Conservation (phyloP, 2,888 invertebrate genomes). For the Xylota segnis region DNA sequence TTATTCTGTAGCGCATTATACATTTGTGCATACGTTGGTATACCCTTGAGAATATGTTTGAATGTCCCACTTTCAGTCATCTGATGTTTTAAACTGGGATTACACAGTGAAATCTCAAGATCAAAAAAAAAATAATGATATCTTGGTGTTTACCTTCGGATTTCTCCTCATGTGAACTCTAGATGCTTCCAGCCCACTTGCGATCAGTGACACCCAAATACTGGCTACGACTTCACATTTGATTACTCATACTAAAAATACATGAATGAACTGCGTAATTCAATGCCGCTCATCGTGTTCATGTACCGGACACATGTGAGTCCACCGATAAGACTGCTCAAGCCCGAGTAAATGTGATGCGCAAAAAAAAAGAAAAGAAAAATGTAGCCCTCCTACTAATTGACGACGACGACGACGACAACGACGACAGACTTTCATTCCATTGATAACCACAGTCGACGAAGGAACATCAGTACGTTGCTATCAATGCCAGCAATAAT, state of each 20-base stretch:
- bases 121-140: no score
- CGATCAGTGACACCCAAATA: background rate
- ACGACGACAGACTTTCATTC: slow-evolving; percentile 50
- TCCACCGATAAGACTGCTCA: slow-evolving; percentile 30
- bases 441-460: slow-evolving; percentile 44
- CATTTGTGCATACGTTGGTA: no score
- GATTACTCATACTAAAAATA: slow-evolving; percentile 56
- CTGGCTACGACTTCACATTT: background rate
- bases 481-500: background rate
- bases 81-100: no score
- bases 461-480: slow-evolving; percentile 15
- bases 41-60: no score
- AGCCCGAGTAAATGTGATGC: slow-evolving; percentile 39
- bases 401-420: slow-evolving; percentile 15
- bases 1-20: no score
- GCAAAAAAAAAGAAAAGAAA: slow-evolving; percentile 31
- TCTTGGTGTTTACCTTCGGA: no score
- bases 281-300: slow-evolving; percentile 48
- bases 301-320: slow-evolving; percentile 55
- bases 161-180: no score
- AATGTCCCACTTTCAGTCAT: no score
- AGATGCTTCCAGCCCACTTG: background rate
- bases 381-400: slow-evolving; percentile 10
- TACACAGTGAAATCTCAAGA: no score
- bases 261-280: slow-evolving; percentile 66